These are phyloP conservation scores for Girardinichthys multiradiatus DNA, from an alignment of 2,113 vertebrate genomes.

Conservation along the genomic window DNA sequence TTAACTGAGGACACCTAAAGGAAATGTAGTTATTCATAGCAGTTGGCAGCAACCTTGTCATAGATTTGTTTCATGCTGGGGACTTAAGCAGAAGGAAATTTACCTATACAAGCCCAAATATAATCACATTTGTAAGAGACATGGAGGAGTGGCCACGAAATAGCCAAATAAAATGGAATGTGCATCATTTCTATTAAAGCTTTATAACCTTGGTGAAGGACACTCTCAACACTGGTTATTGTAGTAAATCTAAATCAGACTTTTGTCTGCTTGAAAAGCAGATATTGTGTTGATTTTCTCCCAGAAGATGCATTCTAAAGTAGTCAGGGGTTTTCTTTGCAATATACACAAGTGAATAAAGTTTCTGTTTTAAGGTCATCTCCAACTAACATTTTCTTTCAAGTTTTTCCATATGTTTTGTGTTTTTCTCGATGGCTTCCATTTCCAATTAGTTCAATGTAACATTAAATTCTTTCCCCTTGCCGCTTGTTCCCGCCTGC, in stretches of 20 bases:
- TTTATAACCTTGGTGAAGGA: not conserved
- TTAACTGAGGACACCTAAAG: not conserved
- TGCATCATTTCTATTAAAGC: not conserved
- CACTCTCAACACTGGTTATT: not conserved
- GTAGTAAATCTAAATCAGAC: not conserved
- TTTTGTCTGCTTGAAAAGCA: not conserved
- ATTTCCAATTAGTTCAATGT: conserved; percentile 3
- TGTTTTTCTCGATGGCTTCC: not conserved
- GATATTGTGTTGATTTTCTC: not conserved
- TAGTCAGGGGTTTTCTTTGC: not conserved
- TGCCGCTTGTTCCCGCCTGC: not conserved
- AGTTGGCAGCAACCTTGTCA: not conserved
- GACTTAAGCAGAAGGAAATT: not conserved
- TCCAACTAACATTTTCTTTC: not conserved
- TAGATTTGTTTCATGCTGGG: not conserved
- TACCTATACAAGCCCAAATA: not conserved
- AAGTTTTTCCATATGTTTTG: not conserved
- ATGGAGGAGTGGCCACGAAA: not conserved
- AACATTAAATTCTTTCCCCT: not conserved
- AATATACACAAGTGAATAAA: not conserved
- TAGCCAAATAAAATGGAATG: not conserved
- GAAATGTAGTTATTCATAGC: not conserved
- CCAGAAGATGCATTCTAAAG: not conserved
- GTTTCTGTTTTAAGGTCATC: too few relatives aligned
- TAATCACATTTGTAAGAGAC: not conserved